phyloP scores from a whole-genome alignment of 2,888 invertebrate genomes.

The Liodrosophila aerea region DNA sequence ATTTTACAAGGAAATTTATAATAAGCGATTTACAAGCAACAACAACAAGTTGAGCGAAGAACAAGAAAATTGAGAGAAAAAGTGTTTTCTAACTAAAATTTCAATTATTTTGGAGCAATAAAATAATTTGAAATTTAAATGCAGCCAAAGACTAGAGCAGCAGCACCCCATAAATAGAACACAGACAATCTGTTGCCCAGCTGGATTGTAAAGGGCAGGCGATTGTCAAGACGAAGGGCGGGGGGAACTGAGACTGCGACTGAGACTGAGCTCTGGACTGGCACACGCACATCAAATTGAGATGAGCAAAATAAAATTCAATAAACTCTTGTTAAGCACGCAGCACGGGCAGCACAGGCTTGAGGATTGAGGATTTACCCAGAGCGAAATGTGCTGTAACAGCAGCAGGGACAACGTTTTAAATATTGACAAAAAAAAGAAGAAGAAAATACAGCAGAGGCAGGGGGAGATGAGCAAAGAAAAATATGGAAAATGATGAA shows the following conservation, averaged over 20 bases:
- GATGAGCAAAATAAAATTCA: conserved; percentile 76
- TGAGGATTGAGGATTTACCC: neutral
- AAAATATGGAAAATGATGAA: neutral
- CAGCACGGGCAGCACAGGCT: conserved; percentile 31
- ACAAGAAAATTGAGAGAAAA: conserved; percentile 42
- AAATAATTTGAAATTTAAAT: conserved; percentile 76
- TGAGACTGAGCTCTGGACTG: neutral
- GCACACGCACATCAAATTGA: conserved; percentile 69
- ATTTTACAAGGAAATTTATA: conserved; percentile 61
- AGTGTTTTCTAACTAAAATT: conserved; percentile 73
- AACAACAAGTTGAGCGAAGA: conserved; percentile 10
- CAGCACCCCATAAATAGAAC: conserved; percentile 28
- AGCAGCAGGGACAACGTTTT: conserved; percentile 71
- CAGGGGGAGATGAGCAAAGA: neutral
- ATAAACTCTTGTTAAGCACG: conserved; percentile 77
- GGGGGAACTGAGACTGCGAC: neutral
- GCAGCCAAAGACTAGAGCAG: conserved; percentile 39
- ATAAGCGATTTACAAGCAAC: conserved; percentile 73
- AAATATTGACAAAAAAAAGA: conserved; percentile 64
- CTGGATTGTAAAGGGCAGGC: conserved; percentile 11
- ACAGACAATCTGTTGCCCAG: conserved; percentile 67
- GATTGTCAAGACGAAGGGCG: too few relatives aligned
- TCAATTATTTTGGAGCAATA: conserved; percentile 71
- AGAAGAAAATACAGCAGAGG: neutral
- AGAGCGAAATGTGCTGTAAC: conserved; percentile 35